phyloP scores from a whole-genome alignment of 1,140 invertebrate species.

The Papilio polyxenes region DNA sequence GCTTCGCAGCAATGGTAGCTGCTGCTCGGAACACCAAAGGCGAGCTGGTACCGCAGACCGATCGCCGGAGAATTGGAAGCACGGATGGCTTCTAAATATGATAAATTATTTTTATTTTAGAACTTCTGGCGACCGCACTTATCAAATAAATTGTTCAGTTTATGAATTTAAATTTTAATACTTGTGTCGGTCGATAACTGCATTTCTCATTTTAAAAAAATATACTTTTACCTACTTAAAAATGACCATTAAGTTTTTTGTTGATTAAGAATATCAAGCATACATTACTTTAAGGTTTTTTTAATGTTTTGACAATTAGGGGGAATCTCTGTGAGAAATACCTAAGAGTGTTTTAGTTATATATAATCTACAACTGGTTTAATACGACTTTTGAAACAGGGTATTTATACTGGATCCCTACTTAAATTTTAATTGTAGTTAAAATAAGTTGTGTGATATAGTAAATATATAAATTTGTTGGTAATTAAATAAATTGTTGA shows the following conservation, averaged over 20 bases:
- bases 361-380: neutral
- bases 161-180: neutral
- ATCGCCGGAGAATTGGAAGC: conserved; percentile 75
- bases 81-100: conserved; percentile 69
- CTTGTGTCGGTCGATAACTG: conserved; percentile 1
- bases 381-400: neutral
- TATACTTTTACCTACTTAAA: conserved; percentile 9
- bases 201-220: conserved; percentile 5
- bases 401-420: neutral
- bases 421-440: conserved; percentile 10
- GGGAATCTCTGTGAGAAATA: neutral
- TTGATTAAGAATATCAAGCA: neutral
- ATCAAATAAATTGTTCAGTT: neutral
- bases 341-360: neutral
- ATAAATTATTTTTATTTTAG: neutral
- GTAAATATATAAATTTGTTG: conserved; percentile 9
- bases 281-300: neutral
- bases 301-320: neutral
- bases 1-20: conserved; percentile 79
- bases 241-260: neutral
- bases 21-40: conserved; percentile 64
- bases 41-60: conserved; percentile 65
- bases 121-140: neutral
- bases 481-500: conserved; percentile 28
- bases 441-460: conserved; percentile 22